Conservation (phyloP, 1,140 invertebrate species). For the Drosophila truncata region DNA sequence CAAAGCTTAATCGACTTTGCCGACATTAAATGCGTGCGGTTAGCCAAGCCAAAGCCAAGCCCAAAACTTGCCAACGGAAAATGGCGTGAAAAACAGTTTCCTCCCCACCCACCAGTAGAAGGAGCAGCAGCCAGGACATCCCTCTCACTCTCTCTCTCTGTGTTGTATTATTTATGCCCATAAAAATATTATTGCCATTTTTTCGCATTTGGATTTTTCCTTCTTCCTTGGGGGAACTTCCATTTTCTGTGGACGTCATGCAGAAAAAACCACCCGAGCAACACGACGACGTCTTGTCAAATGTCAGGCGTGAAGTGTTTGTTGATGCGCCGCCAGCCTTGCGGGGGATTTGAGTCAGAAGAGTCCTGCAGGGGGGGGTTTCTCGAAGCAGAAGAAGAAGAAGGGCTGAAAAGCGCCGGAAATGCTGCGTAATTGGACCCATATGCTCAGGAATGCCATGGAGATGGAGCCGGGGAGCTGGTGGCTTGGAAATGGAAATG, state of each 20-base stretch:
- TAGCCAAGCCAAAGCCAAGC: conserved; percentile 38
- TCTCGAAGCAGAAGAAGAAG: not conserved
- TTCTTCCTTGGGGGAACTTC: not conserved
- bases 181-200: conserved; percentile 84
- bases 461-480: not conserved
- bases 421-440: conserved; percentile 82
- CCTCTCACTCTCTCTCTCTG: conserved; percentile 2
- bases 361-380: conserved; percentile 1
- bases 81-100: conserved; percentile 75
- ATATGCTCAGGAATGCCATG: conserved; percentile 62
- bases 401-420: conserved; percentile 51
- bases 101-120: not conserved
- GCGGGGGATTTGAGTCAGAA: conserved; percentile 14
- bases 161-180: conserved; percentile 80
- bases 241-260: conserved; percentile 11
- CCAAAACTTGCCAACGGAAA: conserved; percentile 42
- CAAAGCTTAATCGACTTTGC: conserved; percentile 78
- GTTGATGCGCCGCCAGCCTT: conserved; percentile 67
- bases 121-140: conserved; percentile 10
- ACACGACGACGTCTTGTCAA: conserved; percentile 68
- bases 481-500: conserved; percentile 16
- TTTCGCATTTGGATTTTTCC: conserved; percentile 80
- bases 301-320: conserved; percentile 84
- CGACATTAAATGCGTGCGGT: conserved; percentile 80
- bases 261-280: conserved; percentile 20